Evolutionary conservation across 2,797 vertebrate genomes (phyloP), one percentile per base, ranked within the genome.

Genomic region (Hippopotamyrus pictus): DNA sequence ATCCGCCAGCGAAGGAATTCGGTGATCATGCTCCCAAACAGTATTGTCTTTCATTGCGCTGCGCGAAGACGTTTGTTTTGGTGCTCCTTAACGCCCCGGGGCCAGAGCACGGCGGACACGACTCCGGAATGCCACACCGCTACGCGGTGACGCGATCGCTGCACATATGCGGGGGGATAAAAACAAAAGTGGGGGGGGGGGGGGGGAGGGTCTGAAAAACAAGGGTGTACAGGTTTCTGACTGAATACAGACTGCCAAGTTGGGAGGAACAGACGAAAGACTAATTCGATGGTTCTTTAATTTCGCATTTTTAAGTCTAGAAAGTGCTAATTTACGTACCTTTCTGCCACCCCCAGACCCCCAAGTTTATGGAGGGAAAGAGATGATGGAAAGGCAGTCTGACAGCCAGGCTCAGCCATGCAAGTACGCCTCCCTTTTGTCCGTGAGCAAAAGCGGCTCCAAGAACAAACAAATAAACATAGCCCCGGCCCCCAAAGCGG

Each of bases 21-120:
- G 93, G 88, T 93, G 92, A 95, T 96, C 95, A 94, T 94, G 94
- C 93, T 95, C 92, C 94, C 91, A 93, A 95, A 97, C 96, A 97
- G 93, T 96, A 94, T 95, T 96, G 93, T 94, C 95, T 96, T 96
- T 96, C 95, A 96, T 95, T 96, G 94, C 92, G 92, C 22, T 91
- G 93, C 92, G 92, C 86, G 89, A 93, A 91, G 93, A 94, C 95
- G 94, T 96, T 97, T 96, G 95, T 95, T 95, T 96, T 96, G 95
- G 95, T 96, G 94, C 95, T 96, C 94, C 92, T 96, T 95, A 95
- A 95, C 93, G 93, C 94, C 90, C 89, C 33, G 92, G 92, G 94
- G 93, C 93, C 94, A 94, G 95, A 94, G 92, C 89, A 94, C 92
- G 94, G 92, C 93, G 29, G 25, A 25, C 8, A 3, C 0, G 91